These are phyloP conservation scores for Terrapene triunguis DNA, from an alignment of 2,113 vertebrate genomes.

Conservation along the genomic window DNA sequence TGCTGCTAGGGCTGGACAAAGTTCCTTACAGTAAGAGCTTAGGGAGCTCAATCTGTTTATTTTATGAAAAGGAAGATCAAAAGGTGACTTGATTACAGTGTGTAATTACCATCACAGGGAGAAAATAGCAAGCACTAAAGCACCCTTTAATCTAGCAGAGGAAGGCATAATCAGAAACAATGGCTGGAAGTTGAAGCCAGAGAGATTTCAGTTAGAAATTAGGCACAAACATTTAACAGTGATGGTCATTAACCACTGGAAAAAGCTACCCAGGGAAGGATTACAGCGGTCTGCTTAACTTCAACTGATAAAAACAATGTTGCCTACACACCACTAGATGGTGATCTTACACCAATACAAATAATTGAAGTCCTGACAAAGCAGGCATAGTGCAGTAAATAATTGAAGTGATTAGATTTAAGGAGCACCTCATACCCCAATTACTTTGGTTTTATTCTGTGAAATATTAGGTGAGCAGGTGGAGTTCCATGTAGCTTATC, in stretches of 20 bases:
- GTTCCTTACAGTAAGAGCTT: background rate
- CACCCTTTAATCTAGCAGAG: background rate
- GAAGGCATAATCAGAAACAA: background rate
- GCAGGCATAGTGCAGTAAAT: slow-evolving; percentile 14
- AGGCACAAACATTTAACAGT: background rate
- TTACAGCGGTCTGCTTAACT: background rate
- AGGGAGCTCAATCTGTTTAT: background rate
- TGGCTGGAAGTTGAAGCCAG: background rate
- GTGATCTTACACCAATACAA: background rate
- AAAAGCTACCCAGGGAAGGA: background rate
- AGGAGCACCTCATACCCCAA: background rate
- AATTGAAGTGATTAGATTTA: accelerated
- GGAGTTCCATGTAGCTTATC: background rate
- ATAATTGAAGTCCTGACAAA: background rate
- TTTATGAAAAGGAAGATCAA: background rate
- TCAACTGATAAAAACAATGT: accelerated
- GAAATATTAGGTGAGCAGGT: background rate
- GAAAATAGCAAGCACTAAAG: background rate
- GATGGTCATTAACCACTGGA: background rate
- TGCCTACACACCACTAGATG: slow-evolving; percentile 56
- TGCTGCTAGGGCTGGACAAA: background rate
- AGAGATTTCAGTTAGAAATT: background rate
- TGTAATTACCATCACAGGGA: background rate
- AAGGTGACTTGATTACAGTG: background rate
- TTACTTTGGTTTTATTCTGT: background rate